A percentile compares a stretch with the other conserved stretches of the same genome.
These are phyloP conservation scores for Pitangus sulphuratus DNA, from an alignment of 2,797 vertebrate genomes.

Conservation along the genomic window DNA sequence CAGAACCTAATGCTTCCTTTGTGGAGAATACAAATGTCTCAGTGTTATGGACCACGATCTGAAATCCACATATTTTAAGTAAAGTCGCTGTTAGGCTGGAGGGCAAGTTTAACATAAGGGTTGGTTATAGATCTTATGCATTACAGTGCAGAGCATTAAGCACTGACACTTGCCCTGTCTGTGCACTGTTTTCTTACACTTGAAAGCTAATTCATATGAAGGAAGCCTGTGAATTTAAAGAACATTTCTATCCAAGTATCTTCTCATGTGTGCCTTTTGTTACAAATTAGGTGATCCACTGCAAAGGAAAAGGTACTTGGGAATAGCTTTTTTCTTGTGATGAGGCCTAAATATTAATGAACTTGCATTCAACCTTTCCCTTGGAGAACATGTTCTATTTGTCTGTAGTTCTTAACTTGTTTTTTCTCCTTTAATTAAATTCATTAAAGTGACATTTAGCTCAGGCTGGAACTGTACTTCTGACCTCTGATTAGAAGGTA, in stretches of 20 bases:
- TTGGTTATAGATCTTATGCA: neutral
- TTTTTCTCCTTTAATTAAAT: conserved; percentile 27
- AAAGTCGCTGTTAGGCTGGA: neutral
- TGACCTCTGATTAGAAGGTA: conserved; percentile 2
- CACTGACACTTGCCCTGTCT: neutral
- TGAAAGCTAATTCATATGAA: neutral
- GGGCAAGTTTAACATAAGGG: neutral
- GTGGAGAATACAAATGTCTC: neutral
- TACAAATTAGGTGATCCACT: neutral
- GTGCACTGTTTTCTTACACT: neutral
- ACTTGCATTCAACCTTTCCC: neutral
- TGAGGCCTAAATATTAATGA: neutral
- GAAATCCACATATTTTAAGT: neutral
- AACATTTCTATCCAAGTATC: neutral
- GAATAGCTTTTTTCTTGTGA: neutral
- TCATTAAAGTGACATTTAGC: neutral
- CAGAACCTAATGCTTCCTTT: neutral
- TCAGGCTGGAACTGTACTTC: neutral
- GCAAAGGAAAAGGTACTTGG: neutral
- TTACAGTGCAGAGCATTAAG: neutral
- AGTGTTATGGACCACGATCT: neutral
- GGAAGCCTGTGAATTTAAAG: neutral
- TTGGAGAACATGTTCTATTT: neutral
- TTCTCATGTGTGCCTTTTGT: neutral
- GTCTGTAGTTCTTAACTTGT: conserved; percentile 1